Conservation (phyloP, 1,140 invertebrate genomes). For the Drosophila pectinifera region DNA sequence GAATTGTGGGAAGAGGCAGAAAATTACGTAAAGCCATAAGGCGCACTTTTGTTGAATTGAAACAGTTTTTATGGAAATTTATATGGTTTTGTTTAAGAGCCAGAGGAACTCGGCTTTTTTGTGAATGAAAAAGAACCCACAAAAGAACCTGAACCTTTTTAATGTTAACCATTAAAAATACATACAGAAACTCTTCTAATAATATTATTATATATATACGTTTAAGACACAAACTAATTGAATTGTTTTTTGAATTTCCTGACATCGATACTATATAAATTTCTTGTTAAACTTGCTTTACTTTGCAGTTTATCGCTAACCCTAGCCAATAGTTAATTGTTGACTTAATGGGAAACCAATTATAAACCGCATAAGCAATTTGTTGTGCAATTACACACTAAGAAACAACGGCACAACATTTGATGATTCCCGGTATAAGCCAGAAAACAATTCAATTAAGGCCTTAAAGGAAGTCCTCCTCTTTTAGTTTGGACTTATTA, state of each 20-base stretch:
- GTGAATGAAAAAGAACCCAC: slow-evolving; percentile 7
- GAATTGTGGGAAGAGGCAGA: slow-evolving; percentile 12
- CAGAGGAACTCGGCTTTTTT: no score
- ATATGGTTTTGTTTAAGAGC: slow-evolving; percentile 3
- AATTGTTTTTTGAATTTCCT: background rate
- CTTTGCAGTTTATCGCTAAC: slow-evolving; percentile 1
- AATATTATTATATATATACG: background rate
- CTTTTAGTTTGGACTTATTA: background rate
- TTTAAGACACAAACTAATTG: background rate
- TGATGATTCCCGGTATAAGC: no score
- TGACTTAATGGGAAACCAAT: slow-evolving; percentile 46
- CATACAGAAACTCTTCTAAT: background rate
- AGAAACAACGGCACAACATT: background rate
- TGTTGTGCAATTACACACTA: slow-evolving; percentile 3
- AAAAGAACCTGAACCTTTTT: background rate
- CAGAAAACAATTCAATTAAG: background rate
- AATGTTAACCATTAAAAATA: background rate
- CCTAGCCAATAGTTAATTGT: slow-evolving; percentile 51
- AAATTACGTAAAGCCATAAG: slow-evolving; percentile 30
- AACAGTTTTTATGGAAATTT: slow-evolving; percentile 41
- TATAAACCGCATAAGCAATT: slow-evolving; percentile 26
- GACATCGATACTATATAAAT: slow-evolving; percentile 1
- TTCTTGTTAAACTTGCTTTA: slow-evolving; percentile 18
- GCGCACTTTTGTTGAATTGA: slow-evolving; percentile 21
- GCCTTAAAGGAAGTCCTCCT: background rate